Evolutionary conservation across 2,113 vertebrate genomes (phyloP).

Genomic region (Notechis scutatus): DNA sequence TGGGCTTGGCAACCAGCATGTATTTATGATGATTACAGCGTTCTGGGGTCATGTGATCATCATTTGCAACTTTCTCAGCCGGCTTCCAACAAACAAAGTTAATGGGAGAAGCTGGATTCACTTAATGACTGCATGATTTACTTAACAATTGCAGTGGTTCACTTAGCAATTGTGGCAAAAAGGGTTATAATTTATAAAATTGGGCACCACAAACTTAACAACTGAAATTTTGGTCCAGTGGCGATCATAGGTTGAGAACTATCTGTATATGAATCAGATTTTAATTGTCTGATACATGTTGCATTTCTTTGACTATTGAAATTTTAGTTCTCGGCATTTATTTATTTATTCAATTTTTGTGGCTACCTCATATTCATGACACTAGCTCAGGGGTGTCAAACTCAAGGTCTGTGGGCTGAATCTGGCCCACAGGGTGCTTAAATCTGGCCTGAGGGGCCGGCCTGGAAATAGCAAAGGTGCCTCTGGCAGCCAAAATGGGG

Average conservation of each 20-base stretch:
- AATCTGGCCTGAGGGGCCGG: too few relatives aligned
- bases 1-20: background rate
- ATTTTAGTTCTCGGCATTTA: background rate
- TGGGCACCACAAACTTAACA: background rate
- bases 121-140: background rate
- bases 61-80: background rate
- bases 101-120: background rate
- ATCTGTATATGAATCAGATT: background rate
- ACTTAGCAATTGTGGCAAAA: background rate
- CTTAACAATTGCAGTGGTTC: background rate
- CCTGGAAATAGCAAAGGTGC: too few relatives aligned
- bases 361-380: background rate
- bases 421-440: too few relatives aligned
- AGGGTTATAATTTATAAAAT: background rate
- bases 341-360: background rate
- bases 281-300: background rate
- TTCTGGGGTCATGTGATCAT: background rate
- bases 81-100: background rate
- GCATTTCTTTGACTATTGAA: background rate
- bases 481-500: too few relatives aligned
- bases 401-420: too few relatives aligned
- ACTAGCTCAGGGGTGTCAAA: too few relatives aligned
- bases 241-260: background rate
- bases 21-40: background rate
- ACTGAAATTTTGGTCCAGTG: background rate